phyloP scores from a whole-genome alignment of 2,888 invertebrate species.

The Macaria liturata region DNA sequence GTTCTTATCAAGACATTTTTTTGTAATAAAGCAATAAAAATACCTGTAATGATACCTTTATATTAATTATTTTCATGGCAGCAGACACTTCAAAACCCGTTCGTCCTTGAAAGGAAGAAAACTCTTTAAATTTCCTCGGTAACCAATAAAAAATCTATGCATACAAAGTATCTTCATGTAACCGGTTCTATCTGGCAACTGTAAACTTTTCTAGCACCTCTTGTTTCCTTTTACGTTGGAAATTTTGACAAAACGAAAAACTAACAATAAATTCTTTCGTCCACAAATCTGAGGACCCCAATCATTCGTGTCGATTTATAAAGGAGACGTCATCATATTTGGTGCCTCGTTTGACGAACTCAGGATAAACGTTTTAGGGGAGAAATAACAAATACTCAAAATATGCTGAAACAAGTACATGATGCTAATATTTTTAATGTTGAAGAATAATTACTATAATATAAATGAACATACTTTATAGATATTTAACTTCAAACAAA shows the following conservation, averaged over 20 bases:
- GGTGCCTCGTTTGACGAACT: constrained; percentile 19
- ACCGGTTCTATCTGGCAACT: background rate
- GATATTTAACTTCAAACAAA: too few species aligned
- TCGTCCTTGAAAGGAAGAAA: too few species aligned
- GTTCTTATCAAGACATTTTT: too few species aligned
- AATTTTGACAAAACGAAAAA: constrained; percentile 29
- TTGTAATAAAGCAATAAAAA: too few species aligned
- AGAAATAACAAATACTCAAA: too few species aligned
- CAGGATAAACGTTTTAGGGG: constrained; percentile 3
- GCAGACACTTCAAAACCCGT: too few species aligned
- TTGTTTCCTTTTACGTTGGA: constrained; percentile 20
- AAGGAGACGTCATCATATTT: constrained; percentile 51
- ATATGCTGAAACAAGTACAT: too few species aligned
- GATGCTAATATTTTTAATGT: too few species aligned
- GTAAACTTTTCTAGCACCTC: constrained; percentile 7
- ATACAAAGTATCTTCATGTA: background rate
- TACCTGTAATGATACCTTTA: too few species aligned
- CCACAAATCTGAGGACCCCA: constrained; percentile 50
- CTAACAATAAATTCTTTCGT: constrained; percentile 34
- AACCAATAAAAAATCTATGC: constrained; percentile 7
- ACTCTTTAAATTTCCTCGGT: background rate
- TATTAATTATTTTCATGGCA: too few species aligned
- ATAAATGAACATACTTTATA: too few species aligned
- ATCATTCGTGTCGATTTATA: constrained; percentile 61
- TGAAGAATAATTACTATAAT: too few species aligned